phyloP scores from a whole-genome alignment of 2,888 invertebrate species.

The Dexiosoma caninum region DNA sequence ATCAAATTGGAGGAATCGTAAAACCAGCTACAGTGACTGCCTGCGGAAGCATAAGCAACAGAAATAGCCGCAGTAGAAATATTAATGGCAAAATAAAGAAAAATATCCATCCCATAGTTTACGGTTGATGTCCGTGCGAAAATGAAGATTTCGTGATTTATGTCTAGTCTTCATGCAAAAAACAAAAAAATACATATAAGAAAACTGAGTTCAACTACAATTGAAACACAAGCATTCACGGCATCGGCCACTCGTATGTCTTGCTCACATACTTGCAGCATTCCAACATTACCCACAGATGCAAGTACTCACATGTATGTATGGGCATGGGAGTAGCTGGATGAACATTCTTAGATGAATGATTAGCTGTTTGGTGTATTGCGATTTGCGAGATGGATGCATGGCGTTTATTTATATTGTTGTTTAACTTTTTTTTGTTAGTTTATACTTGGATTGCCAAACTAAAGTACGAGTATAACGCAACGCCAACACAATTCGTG shows the following conservation, averaged over 20 bases:
- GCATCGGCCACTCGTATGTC: background rate
- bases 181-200: too few species aligned
- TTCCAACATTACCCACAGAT: conserved; percentile 1
- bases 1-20: conserved; percentile 50
- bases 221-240: conserved; percentile 17
- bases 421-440: background rate
- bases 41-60: too few species aligned
- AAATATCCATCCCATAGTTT: conserved; percentile 42
- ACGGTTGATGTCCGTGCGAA: conserved; percentile 61
- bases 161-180: conserved; percentile 43
- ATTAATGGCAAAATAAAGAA: conserved; percentile 15
- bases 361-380: conserved; percentile 41
- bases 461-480: conserved; percentile 21
- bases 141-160: conserved; percentile 62
- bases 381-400: conserved; percentile 32
- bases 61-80: background rate
- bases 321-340: background rate
- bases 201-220: conserved; percentile 20
- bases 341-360: background rate
- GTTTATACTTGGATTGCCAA: conserved; percentile 37
- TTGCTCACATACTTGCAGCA: background rate
- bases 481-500: conserved; percentile 40
- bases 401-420: conserved; percentile 11
- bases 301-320: conserved; percentile 12
- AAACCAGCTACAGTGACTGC: conserved; percentile 3